These are phyloP conservation scores for Sisyra nigra DNA, from an alignment of 2,888 invertebrate species.

Conservation along the genomic window DNA sequence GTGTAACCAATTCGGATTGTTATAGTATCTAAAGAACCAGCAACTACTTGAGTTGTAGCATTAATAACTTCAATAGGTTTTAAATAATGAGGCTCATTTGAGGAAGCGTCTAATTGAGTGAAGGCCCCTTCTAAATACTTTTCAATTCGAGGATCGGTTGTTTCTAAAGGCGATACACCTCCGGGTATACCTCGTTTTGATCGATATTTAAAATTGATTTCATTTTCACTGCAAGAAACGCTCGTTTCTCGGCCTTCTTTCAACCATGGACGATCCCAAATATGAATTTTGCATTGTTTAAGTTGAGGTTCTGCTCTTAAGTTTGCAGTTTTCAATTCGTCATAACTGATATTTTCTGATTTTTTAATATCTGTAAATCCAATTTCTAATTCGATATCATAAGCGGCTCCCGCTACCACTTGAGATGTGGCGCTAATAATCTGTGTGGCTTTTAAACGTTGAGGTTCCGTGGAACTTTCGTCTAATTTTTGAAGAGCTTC, in stretches of 20 bases:
- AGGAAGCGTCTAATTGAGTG: conserved; percentile 15
- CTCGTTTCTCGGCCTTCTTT: conserved; percentile 26
- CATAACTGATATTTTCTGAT: conserved; percentile 16
- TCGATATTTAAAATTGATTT: conserved; percentile 1
- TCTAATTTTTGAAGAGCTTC: conserved; percentile 19
- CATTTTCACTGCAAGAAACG: conserved; percentile 23
- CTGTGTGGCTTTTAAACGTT: conserved; percentile 22
- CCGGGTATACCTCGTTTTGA: not conserved
- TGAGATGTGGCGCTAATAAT: conserved; percentile 31
- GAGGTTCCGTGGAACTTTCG: conserved; percentile 12
- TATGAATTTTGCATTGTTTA: conserved; percentile 28
- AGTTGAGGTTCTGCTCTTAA: conserved; percentile 18
- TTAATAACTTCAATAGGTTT: conserved; percentile 27
- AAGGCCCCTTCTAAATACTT: conserved; percentile 17
- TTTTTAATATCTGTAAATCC: conserved; percentile 37
- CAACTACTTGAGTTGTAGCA: conserved; percentile 32
- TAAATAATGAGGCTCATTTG: conserved; percentile 15
- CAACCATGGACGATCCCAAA: conserved; percentile 45
- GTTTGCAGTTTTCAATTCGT: conserved; percentile 12
- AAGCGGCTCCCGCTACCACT: conserved; percentile 36
- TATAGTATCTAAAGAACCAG: conserved; percentile 33
- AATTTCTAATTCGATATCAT: conserved; percentile 39
- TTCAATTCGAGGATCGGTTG: no score
- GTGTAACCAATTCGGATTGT: conserved; percentile 36
- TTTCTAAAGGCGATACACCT: not conserved